Evolutionary conservation across 1,140 invertebrate species (phyloP), one percentile per base, ranked within the genome.

Genomic region (Tetramorium parvispinum): DNA sequence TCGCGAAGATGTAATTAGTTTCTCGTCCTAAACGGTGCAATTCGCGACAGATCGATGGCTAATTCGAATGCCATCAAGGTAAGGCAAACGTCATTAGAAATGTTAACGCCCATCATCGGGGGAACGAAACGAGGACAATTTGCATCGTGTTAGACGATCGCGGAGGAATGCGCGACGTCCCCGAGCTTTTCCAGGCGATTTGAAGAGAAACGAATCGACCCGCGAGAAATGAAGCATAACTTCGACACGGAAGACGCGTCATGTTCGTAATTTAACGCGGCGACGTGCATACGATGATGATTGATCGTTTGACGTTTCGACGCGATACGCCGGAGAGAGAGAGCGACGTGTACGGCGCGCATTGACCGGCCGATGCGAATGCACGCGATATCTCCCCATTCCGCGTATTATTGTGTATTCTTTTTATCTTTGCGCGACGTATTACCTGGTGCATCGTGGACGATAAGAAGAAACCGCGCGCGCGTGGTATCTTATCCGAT

Each of bases 401-500:
- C 6, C 43, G 8, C 59, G 21, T 43, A 57, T 57, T 55, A 57
- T 57, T 65, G 51, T 46, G 37, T 43, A n/a, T 27, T 43, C 5
- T 57, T 82, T 82, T 82, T 59, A 71, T 82, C 53, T 81, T 1
- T 16, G 13, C 21, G n/a, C 43, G 43, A 81, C n/a, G 32, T 46
- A 53, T 53, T 68, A 81, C 46, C 46, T 68, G 77, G 46, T 40
- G 78, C 66, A 82, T 57, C 55, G 24, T 49, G 37, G 6, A 32
- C 27, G 79, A 83, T 83, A 83, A 73, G 63, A 4, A 66, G 13
- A 53, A 46, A 40, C 16, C 32, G 32, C 32, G 32, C 32, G 32
- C 18, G 40, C 49, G 49, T 37, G 7, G 16, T 13, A 13, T 61
- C 53, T 83, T 83, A 83, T 83, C 77, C 79, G 79, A 75, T 83